A percentile compares a stretch with the other conserved stretches of the same genome.
Evolutionary conservation across 1,140 invertebrate genomes (phyloP).

Genomic region (Anoplolepis gracilipes): DNA sequence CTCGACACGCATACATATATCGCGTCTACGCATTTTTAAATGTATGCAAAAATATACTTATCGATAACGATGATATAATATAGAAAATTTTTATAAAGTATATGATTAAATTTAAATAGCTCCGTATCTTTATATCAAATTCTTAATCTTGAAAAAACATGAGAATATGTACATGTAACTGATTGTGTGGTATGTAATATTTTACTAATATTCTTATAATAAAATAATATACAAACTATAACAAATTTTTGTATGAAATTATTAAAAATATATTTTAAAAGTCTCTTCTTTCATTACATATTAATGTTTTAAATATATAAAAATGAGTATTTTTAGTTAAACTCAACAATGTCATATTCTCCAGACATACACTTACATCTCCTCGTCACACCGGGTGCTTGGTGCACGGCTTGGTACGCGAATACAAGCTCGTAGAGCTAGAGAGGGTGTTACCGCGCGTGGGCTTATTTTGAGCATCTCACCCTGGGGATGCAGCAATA

Average conservation of each 20-base stretch:
- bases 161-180: background rate
- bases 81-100: slow-evolving; percentile 1
- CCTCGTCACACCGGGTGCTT: slow-evolving; percentile 19
- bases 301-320: background rate
- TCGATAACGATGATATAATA: slow-evolving; percentile 40
- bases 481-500: slow-evolving; percentile 77
- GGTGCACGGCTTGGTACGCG: slow-evolving; percentile 44
- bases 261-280: slow-evolving; percentile 6
- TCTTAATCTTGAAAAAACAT: background rate
- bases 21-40: slow-evolving; percentile 7
- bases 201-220: background rate
- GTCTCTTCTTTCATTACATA: background rate
- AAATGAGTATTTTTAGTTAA: background rate
- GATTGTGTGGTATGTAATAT: slow-evolving; percentile 2
- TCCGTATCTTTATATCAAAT: background rate
- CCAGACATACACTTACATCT: slow-evolving; percentile 30
- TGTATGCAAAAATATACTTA: slow-evolving; percentile 38
- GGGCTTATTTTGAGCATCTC: slow-evolving; percentile 71
- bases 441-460: slow-evolving; percentile 60
- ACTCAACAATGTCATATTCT: background rate
- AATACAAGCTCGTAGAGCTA: slow-evolving; percentile 48
- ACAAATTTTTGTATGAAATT: background rate
- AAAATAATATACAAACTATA: background rate
- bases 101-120: background rate
- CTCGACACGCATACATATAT: background rate